Conservation (phyloP, 2,888 invertebrate genomes). For the Caradrina clavipalpis region DNA sequence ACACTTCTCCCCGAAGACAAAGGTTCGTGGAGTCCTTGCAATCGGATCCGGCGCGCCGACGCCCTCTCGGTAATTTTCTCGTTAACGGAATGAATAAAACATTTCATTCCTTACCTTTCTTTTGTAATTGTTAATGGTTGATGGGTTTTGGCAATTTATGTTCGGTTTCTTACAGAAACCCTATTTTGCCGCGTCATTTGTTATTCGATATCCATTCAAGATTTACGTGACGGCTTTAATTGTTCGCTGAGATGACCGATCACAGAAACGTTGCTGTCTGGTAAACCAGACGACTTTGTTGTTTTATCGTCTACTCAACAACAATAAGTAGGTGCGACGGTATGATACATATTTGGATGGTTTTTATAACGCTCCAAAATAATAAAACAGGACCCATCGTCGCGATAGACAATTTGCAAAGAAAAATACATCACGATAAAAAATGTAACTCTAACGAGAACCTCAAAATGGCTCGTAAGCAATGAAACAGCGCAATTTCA, state of each 20-base stretch:
- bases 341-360: constrained; percentile 52
- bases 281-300: constrained; percentile 40
- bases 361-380: constrained; percentile 63
- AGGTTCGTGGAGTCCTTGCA: constrained; percentile 87
- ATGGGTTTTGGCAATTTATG: constrained; percentile 89
- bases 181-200: constrained; percentile 78
- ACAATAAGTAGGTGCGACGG: constrained; percentile 49
- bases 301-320: constrained; percentile 53
- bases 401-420: constrained; percentile 80
- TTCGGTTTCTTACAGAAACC: constrained; percentile 80
- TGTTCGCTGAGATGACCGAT: constrained; percentile 60
- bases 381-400: constrained; percentile 71
- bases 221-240: constrained; percentile 71
- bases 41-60: constrained; percentile 86
- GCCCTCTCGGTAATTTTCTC: constrained; percentile 90
- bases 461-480: constrained; percentile 88
- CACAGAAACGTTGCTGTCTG: constrained; percentile 51
- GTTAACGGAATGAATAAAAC: constrained; percentile 91
- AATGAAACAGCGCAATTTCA: constrained; percentile 90
- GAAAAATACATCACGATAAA: constrained; percentile 84
- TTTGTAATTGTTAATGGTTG: constrained; percentile 90
- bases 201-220: constrained; percentile 76
- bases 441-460: constrained; percentile 86
- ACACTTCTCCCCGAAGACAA: constrained; percentile 88
- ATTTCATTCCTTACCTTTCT: constrained; percentile 90